phyloP scores from a whole-genome alignment of 2,113 vertebrate species.

The Odobenus rosmarus region DNA sequence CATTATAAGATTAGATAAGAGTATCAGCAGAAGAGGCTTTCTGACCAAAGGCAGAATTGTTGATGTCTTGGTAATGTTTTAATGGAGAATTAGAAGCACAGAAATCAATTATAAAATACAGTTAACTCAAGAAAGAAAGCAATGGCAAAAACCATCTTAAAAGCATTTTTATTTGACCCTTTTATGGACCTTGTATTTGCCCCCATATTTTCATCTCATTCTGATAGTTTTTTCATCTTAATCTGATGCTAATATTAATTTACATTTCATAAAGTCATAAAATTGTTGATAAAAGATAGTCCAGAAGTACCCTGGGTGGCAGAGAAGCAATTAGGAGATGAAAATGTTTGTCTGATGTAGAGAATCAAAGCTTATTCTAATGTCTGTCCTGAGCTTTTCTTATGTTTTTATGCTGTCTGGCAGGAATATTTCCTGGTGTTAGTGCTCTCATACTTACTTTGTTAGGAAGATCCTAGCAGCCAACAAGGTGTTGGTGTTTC shows the following conservation, averaged over 20 bases:
- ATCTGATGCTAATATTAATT: slow-evolving; percentile 33
- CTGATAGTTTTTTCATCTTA: slow-evolving; percentile 29
- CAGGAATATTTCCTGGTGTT: neutral
- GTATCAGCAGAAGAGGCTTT: neutral
- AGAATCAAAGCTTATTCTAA: neutral
- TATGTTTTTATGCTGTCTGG: neutral
- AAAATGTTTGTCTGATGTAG: neutral
- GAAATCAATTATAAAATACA: slow-evolving; percentile 1
- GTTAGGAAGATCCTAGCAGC: neutral
- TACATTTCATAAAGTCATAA: neutral
- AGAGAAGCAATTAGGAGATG: neutral
- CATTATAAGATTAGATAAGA: slow-evolving; percentile 52
- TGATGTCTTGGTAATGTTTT: slow-evolving; percentile 28
- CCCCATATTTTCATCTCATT: neutral
- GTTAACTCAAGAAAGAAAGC: neutral
- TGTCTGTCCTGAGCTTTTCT: neutral
- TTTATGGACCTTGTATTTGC: neutral
- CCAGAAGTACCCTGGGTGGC: neutral
- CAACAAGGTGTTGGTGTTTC: neutral
- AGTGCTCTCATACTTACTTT: neutral
- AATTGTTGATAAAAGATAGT: neutral
- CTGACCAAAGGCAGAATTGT: slow-evolving; percentile 24
- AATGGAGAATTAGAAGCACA: neutral
- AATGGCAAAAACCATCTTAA: neutral
- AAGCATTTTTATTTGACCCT: neutral